A percentile compares a stretch with the other conserved stretches of the same genome.
Conservation (phyloP, 2,113 vertebrate genomes). For the Geothlypis trichas region DNA sequence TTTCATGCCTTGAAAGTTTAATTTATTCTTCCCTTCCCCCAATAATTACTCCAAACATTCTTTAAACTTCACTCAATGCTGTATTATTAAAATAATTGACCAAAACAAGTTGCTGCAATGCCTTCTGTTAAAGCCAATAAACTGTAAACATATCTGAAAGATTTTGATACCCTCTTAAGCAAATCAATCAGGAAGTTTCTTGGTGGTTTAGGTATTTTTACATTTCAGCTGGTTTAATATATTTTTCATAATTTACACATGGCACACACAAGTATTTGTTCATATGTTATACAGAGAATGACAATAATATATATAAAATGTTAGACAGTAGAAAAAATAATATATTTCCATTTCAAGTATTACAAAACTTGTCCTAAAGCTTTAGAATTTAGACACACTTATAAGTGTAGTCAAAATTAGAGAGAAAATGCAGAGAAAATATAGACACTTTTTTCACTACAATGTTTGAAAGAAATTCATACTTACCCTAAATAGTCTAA, state of each 20-base stretch:
- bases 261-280: background rate
- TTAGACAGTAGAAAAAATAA: background rate
- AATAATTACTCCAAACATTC: background rate
- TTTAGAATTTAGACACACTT: background rate
- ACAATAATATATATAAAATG: background rate
- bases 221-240: background rate
- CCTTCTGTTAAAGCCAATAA: background rate
- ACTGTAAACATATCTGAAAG: background rate
- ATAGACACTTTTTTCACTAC: background rate
- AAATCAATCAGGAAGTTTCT: background rate
- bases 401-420: background rate
- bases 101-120: background rate
- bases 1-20: background rate
- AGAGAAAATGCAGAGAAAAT: background rate
- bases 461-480: background rate
- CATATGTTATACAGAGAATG: background rate
- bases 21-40: background rate
- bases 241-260: background rate
- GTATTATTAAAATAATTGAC: background rate
- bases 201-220: background rate
- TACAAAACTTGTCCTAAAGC: background rate
- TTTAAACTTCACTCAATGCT: background rate
- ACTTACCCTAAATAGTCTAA: slow-evolving; percentile 95
- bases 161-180: background rate
- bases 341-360: background rate